Percentiles rank a stretch among this genome's conserved stretches.
Evolutionary conservation across 1,140 invertebrate genomes (phyloP).

Genomic region (Drosophila ficusphila): DNA sequence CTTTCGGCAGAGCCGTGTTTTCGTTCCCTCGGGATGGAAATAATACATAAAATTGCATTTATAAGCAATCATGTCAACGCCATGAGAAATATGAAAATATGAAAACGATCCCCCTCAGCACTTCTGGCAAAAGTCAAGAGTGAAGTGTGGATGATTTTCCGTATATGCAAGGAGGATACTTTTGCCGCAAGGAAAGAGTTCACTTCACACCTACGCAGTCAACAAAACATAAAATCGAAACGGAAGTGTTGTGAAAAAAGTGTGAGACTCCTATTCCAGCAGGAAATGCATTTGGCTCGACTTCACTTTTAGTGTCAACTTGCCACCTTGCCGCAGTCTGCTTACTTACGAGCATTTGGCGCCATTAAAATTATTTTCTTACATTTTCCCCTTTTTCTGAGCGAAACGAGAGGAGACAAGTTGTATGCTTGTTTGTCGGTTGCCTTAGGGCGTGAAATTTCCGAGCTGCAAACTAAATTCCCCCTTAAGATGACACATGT

Average conservation of each 20-base stretch:
- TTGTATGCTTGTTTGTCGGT: conserved; percentile 56
- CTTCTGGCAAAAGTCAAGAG: background rate
- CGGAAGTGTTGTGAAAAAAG: conserved; percentile 51
- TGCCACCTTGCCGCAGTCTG: conserved; percentile 11
- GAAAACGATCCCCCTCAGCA: conserved; percentile 36
- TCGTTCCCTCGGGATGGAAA: conserved; percentile 44
- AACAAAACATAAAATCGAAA: conserved; percentile 64
- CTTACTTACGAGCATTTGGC: conserved; percentile 39
- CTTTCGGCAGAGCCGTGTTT: background rate
- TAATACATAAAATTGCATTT: conserved; percentile 79
- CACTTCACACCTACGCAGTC: conserved; percentile 70
- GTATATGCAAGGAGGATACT: conserved; percentile 6
- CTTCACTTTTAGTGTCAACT: conserved; percentile 42
- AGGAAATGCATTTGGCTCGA: conserved; percentile 66
- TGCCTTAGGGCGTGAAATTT: conserved; percentile 45
- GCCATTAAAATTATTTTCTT: conserved; percentile 55
- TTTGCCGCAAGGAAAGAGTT: conserved; percentile 47
- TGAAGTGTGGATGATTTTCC: conserved; percentile 3
- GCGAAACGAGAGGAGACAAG: conserved; percentile 43
- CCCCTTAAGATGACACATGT: conserved; percentile 48
- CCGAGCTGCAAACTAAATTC: conserved; percentile 37
- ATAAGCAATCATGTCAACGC: conserved; percentile 81
- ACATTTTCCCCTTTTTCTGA: conserved; percentile 14
- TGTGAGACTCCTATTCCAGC: conserved; percentile 22
- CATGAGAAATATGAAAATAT: conserved; percentile 68